Evolutionary conservation across 2,888 invertebrate species (phyloP).

Genomic region (Eristalis intricaria): DNA sequence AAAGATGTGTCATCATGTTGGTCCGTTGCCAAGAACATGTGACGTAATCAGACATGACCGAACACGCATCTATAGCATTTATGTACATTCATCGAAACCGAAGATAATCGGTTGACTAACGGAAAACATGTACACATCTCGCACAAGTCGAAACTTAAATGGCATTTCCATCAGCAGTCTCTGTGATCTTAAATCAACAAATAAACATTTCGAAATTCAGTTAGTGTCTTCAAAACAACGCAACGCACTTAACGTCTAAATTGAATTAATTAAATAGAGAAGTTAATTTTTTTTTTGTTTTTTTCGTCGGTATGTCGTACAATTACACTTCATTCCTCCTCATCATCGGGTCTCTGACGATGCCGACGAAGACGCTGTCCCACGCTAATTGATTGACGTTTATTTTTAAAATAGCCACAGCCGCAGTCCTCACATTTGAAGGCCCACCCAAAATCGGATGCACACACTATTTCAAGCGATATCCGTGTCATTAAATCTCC

Average conservation of each 20-base stretch:
- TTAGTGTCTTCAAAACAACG: conserved; percentile 13
- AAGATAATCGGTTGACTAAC: too few species aligned
- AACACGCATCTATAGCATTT: not conserved
- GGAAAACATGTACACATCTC: too few species aligned
- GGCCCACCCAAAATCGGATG: conserved; percentile 39
- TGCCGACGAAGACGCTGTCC: not conserved
- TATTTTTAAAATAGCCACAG: conserved; percentile 44
- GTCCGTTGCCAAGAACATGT: not conserved
- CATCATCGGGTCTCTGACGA: not conserved
- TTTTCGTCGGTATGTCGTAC: not conserved
- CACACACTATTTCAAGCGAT: conserved; percentile 27
- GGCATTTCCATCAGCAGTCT: not conserved
- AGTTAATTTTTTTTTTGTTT: not conserved
- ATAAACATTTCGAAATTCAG: conserved; percentile 4
- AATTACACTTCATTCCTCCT: not conserved
- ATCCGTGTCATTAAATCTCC: conserved; percentile 34
- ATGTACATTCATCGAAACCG: not conserved
- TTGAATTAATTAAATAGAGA: not conserved
- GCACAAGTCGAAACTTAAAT: not conserved
- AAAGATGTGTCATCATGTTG: not conserved
- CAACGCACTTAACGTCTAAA: conserved; percentile 2
- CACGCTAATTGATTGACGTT: conserved; percentile 25
- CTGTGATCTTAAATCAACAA: conserved; percentile 11
- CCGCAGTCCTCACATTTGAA: not conserved
- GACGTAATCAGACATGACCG: not conserved